Evolutionary conservation across 2,888 invertebrate genomes (phyloP).

Genomic region (Norana najaformis): DNA sequence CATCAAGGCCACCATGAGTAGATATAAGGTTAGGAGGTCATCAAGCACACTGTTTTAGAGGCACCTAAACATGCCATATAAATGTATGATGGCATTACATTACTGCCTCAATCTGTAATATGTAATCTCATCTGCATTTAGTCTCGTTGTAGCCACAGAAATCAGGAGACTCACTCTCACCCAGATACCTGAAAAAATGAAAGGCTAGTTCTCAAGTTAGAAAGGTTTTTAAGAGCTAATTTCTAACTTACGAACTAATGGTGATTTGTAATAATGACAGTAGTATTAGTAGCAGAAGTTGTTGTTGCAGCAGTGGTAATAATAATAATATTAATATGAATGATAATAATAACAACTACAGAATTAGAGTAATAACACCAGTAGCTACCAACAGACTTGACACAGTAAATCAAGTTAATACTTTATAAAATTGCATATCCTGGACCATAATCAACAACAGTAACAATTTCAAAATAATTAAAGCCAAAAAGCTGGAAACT

Average conservation of each 20-base stretch:
- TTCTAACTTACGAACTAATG: background rate
- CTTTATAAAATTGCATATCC: background rate
- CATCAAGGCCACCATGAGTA: background rate
- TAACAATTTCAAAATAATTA: background rate
- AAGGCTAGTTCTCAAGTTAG: background rate
- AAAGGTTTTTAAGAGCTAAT: background rate
- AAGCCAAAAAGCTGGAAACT: background rate
- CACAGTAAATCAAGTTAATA: background rate
- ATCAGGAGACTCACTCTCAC: background rate
- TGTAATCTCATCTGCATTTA: background rate
- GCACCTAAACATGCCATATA: background rate
- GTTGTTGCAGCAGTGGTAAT: background rate
- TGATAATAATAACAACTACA: background rate
- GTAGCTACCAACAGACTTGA: slow-evolving; percentile 3
- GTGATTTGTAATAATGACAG: background rate
- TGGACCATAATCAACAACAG: background rate
- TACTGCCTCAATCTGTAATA: background rate
- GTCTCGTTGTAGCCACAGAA: background rate
- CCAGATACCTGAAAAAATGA: background rate
- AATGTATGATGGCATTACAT: background rate
- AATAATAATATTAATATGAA: too few relatives aligned
- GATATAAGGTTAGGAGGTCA: slow-evolving; percentile 2
- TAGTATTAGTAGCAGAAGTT: background rate
- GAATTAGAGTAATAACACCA: background rate
- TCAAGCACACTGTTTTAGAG: background rate